Base-by-base conservation (phyloP, 2,888 invertebrate species). In the Corbicula japonica region DNA sequence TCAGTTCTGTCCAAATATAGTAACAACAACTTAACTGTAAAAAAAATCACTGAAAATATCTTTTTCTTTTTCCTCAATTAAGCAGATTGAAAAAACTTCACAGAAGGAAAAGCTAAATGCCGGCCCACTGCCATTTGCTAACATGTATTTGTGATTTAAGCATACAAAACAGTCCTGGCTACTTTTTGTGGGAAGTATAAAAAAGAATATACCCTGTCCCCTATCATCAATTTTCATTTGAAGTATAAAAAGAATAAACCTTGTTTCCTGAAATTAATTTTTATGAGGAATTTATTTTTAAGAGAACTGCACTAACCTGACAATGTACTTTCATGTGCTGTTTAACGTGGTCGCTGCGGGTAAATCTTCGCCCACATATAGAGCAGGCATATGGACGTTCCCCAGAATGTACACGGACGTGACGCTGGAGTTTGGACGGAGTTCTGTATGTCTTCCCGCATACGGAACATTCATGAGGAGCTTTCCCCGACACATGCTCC, bases 311-410 rank as follows among this genome's bases (percentile, higher is more conserved):
- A 34, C 52, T 41, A 60, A 80, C 80, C 69, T 72, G 83, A 70
- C 84, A 68, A 70, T 90, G 90, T 1, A 88, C 88, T 74, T 88
- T 90, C 84, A 89, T 83, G 68, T 90, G 90, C 70, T 89, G 89
- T 63, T 89, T 90, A 2, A 90, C 87, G 54, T 89, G 89, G 58
- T 90, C 90, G n/a, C 88, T 88, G 3, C 90, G 82, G 8, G 88
- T 88, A 71, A 90, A 90, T 34, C 88, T 63, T 10, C 87, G 80
- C 6, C 88, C 89, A 75, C 90, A 90, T n/a, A 89, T 75, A 26
- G 83, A 74, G 60, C 90, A 90, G 4, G 87, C 81, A 54, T 89
- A 90, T 0, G 90, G 90, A 12, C 88, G 78, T 28, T 90, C 90
- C 0, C 90, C 90, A 41, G 88, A 89, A 74, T 90, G 90, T 3